These are phyloP conservation scores for Luffia ferchaultella DNA, from an alignment of 2,888 invertebrate genomes.

Conservation along the genomic window DNA sequence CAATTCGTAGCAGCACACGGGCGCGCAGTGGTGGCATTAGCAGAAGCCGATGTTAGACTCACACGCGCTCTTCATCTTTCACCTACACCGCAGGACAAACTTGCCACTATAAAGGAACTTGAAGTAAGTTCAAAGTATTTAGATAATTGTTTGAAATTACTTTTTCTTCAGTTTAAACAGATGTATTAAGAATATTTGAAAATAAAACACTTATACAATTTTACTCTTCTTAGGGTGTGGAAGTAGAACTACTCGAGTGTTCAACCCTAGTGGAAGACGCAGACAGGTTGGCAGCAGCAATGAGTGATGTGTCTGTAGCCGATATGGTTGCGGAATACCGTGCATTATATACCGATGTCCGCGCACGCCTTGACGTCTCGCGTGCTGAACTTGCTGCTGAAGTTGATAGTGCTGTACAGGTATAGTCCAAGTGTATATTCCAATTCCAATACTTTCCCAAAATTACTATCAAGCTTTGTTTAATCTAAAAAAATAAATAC, in stretches of 20 bases:
- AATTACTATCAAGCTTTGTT: no score
- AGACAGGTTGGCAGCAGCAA: constrained; percentile 34
- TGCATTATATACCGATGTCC: constrained; percentile 41
- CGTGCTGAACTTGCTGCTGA: constrained; percentile 41
- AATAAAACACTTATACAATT: constrained; percentile 20
- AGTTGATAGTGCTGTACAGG: constrained; percentile 51
- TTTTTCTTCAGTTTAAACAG: constrained; percentile 8
- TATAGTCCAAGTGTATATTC: constrained; percentile 13
- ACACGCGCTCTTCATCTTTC: constrained; percentile 74
- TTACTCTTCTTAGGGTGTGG: constrained; percentile 24
- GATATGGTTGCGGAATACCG: constrained; percentile 50
- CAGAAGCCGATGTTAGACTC: constrained; percentile 75
- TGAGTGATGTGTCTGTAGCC: constrained; percentile 24
- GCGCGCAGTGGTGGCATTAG: constrained; percentile 73
- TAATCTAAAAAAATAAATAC: no score
- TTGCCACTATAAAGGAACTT: constrained; percentile 47
- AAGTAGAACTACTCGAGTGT: constrained; percentile 43
- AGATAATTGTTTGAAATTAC: not conserved
- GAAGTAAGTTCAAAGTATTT: constrained; percentile 35
- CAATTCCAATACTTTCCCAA: not conserved
- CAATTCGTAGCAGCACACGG: constrained; percentile 78
- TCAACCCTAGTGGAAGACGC: constrained; percentile 39
- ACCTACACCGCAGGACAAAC: constrained; percentile 46
- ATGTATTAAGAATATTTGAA: constrained; percentile 16
- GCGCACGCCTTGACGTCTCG: constrained; percentile 37